Evolutionary conservation across 2,113 vertebrate species (phyloP).

Genomic region (Ptyas mucosa): DNA sequence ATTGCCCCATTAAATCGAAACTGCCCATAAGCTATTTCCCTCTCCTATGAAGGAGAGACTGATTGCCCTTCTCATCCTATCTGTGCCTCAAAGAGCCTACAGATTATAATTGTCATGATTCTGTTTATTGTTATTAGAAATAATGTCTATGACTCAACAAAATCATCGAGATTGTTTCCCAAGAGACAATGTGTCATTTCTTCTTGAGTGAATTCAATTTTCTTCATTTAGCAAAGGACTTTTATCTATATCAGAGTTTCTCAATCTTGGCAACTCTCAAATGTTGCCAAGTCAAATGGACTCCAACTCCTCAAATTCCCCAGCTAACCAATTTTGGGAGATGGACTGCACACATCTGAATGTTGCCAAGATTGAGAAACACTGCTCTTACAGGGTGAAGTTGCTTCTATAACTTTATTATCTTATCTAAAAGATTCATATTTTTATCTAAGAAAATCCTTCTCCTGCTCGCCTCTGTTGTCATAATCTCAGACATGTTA

Average conservation of each 20-base stretch:
- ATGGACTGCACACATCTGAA: not conserved
- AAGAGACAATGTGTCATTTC: not conserved
- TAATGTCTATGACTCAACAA: not conserved
- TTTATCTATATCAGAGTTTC: not conserved
- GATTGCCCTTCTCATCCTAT: not conserved
- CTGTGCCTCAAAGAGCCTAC: not conserved
- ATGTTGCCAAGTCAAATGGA: no score
- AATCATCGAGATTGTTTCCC: not conserved
- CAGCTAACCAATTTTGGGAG: not conserved
- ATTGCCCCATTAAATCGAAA: not conserved
- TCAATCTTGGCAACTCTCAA: not conserved
- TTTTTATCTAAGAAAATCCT: constrained; percentile 11
- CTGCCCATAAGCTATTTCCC: not conserved
- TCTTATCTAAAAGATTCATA: constrained; percentile 11
- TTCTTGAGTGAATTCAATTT: not conserved
- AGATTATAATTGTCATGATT: not conserved
- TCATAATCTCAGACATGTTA: constrained; percentile 17
- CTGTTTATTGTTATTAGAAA: not conserved
- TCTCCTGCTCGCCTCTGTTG: constrained; percentile 8
- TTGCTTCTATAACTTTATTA: constrained; percentile 20
- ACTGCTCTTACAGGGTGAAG: constrained; percentile 20
- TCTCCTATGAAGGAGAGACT: not conserved
- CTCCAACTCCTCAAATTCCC: not conserved
- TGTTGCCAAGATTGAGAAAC: not conserved
- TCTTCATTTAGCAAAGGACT: not conserved